Percentiles rank a stretch among this genome's conserved stretches.
Conservation (phyloP, 2,797 vertebrate genomes). For the Macropodus opercularis region DNA sequence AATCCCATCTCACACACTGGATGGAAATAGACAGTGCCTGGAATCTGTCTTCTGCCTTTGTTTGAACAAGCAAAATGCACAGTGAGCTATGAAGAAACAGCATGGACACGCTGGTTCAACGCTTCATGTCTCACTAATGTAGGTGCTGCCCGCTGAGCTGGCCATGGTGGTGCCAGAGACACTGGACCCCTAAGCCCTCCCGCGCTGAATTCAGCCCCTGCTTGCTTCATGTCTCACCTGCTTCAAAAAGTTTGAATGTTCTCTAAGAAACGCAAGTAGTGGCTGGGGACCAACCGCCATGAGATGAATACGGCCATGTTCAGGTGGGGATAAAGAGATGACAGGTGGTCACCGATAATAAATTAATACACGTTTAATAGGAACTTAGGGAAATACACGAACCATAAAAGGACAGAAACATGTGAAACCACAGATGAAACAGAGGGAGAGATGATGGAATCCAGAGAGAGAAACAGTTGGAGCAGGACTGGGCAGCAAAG, state of each 20-base stretch:
- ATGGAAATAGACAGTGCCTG: slow-evolving; percentile 30
- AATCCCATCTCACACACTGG: slow-evolving; percentile 47
- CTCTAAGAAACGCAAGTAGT: slow-evolving; percentile 15
- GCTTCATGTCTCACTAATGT: slow-evolving; percentile 60
- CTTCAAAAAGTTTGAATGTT: slow-evolving; percentile 6
- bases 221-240: slow-evolving; percentile 8
- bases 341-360: slow-evolving; percentile 64
- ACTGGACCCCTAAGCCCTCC: too few relatives aligned
- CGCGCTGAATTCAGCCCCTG: slow-evolving; percentile 27
- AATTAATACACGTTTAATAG: slow-evolving; percentile 61
- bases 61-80: slow-evolving; percentile 60
- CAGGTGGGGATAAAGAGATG: slow-evolving; percentile 48
- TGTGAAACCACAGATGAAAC: slow-evolving; percentile 40
- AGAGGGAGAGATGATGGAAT: slow-evolving; percentile 14
- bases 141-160: slow-evolving; percentile 43
- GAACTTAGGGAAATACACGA: slow-evolving; percentile 46
- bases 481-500: background rate
- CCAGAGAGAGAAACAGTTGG: slow-evolving; percentile 21
- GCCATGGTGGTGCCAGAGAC: slow-evolving; percentile 61
- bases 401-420: slow-evolving; percentile 35
- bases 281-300: slow-evolving; percentile 27
- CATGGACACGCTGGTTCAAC: slow-evolving; percentile 47
- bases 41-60: slow-evolving; percentile 59
- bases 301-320: slow-evolving; percentile 30
- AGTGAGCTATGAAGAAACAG: slow-evolving; percentile 54